These are phyloP conservation scores for Pogonomyrmex californicus DNA, from an alignment of 1,140 invertebrate genomes.

Conservation along the genomic window DNA sequence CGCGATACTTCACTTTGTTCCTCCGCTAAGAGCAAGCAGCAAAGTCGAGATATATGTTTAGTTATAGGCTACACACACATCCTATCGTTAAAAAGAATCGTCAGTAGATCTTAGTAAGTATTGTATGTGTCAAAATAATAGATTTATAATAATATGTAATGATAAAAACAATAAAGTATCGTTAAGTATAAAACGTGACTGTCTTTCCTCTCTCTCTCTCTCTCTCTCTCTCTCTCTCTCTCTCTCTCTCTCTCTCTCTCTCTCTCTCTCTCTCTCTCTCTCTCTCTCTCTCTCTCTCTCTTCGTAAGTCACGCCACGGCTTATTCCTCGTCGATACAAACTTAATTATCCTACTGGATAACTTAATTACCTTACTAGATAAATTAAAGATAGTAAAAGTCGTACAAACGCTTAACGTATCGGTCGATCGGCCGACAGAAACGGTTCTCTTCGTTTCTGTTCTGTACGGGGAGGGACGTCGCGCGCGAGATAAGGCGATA, in stretches of 20 bases:
- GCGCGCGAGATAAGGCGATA: constrained; percentile 48
- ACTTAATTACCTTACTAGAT: not conserved
- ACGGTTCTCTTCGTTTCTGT: not conserved
- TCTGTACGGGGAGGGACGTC: not conserved
- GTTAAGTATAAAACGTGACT: constrained; percentile 74
- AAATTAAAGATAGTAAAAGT: not conserved
- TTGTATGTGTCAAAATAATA: constrained; percentile 82
- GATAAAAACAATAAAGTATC: constrained; percentile 81
- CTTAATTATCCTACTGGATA: no score
- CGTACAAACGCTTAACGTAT: not conserved
- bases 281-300: no score
- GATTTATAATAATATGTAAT: constrained; percentile 82
- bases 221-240: no score
- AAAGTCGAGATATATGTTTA: constrained; percentile 75
- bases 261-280: no score
- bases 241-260: no score
- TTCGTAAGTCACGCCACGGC: no score
- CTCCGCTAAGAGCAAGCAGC: constrained; percentile 69
- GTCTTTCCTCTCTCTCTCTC: not conserved
- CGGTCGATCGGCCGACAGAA: not conserved
- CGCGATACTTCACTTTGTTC: constrained; percentile 71
- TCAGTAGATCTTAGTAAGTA: constrained; percentile 77
- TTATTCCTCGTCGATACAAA: not conserved
- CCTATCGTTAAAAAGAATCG: constrained; percentile 69
- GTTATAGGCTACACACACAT: constrained; percentile 69